Evolutionary conservation across 2,113 vertebrate species (phyloP).

Genomic region (Istiophorus platypterus): DNA sequence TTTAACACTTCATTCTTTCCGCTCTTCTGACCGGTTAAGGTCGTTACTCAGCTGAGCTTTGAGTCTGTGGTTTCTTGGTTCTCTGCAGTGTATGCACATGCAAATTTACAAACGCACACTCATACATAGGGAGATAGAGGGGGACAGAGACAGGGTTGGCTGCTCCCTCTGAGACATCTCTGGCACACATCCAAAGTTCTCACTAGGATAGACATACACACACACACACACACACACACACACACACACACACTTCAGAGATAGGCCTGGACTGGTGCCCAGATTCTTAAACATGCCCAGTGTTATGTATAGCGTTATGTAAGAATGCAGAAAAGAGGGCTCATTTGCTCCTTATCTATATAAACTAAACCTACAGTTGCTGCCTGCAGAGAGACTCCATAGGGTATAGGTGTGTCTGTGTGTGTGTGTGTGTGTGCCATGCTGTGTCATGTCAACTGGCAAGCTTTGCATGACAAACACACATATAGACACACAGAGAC

Average conservation of each 20-base stretch:
- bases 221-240: slow-evolving; percentile 20
- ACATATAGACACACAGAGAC: too few relatives aligned
- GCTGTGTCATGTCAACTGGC: slow-evolving; percentile 63
- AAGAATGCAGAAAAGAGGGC: slow-evolving; percentile 64
- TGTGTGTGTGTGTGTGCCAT: slow-evolving; percentile 40
- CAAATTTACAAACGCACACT: slow-evolving; percentile 29
- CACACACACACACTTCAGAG: slow-evolving; percentile 41
- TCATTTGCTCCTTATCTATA: slow-evolving; percentile 69
- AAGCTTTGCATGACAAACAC: slow-evolving; percentile 58
- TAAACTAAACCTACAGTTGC: slow-evolving; percentile 53
- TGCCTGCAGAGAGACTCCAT: slow-evolving; percentile 43
- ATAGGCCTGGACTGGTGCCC: slow-evolving; percentile 62
- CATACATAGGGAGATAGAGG: slow-evolving; percentile 1
- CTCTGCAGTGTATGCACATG: background rate
- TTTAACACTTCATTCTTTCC: slow-evolving; percentile 38
- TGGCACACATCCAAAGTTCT: slow-evolving; percentile 61
- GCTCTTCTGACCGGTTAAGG: slow-evolving; percentile 26
- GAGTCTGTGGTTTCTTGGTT: slow-evolving; percentile 32
- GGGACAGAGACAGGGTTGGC: slow-evolving; percentile 27
- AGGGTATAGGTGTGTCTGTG: slow-evolving; percentile 23
- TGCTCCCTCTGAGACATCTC: slow-evolving; percentile 52
- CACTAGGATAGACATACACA: slow-evolving; percentile 41
- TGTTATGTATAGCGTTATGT: slow-evolving; percentile 67
- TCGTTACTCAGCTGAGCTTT: slow-evolving; percentile 36
- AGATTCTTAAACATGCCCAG: slow-evolving; percentile 65